Evolutionary conservation across 2,888 invertebrate species (phyloP), one percentile per base, ranked within the genome.

Genomic region (Thera britannica): DNA sequence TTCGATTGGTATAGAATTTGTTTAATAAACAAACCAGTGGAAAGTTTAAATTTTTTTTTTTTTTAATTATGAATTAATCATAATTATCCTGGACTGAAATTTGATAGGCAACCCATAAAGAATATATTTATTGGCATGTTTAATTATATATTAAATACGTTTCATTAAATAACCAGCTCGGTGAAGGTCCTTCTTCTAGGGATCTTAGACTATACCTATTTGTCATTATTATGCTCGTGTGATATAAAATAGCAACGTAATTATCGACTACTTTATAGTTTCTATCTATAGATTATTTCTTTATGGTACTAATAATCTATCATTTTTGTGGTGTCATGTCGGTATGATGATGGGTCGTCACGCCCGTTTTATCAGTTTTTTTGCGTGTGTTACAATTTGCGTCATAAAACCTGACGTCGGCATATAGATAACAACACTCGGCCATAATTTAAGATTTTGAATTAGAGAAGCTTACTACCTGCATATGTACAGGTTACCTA

Each of bases 401-500:
- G 56, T 38, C 36, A 55, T 36, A 36, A 56, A 38, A 56, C 41
- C 7, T 36, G 36, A 36, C 38, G n/a, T 12, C 12, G n/a, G n/a
- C 41, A 60, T 52, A 61, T 61, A 57, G n/a, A 51, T 4, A 2
- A 48, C 9, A 11, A 4, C n/a, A 12, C 35, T 5, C 5, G 5
- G 2, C 34, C 54, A 12, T 46, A 57, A 57, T 55, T 54, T 55
- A 46, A 52, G 55, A 12, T 36, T 48, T 62, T 56, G 8, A 36
- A 58, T 58, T 64, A 52, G 54, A 54, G 54, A 64, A 56, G 62
- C 23, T 23, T 23, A 23, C 23, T 23, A 23, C 23, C 23, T 23
- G 23, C 23, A 23, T 23, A 23, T 23, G 23, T 23, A 23, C 23
- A 23, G 23, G 23, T 23, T 49, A 46, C 46, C 55, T 41, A 55